A percentile compares a stretch with the other conserved stretches of the same genome.
Conservation (phyloP, 2,113 vertebrate species). For the Globicephala melas region DNA sequence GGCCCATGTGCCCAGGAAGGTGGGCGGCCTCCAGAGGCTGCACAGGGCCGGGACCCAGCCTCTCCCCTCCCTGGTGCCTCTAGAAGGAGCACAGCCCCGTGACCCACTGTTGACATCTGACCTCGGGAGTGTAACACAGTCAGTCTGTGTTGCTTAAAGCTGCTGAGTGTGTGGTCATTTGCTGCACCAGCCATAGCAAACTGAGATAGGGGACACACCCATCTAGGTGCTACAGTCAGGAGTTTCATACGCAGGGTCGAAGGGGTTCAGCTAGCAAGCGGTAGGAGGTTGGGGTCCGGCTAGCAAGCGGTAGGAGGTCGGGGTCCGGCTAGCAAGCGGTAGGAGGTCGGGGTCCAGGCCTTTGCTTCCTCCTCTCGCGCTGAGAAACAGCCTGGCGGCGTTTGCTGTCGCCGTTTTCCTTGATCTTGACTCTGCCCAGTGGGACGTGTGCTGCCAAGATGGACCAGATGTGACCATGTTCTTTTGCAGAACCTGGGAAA, state of each 20-base stretch:
- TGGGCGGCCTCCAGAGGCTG: accelerated
- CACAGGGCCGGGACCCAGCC: accelerated
- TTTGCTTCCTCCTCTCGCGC: background rate
- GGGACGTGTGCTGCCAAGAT: background rate
- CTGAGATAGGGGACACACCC: accelerated
- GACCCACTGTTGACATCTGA: background rate
- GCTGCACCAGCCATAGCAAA: accelerated
- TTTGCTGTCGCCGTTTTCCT: background rate
- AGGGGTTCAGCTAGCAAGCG: accelerated
- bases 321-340: accelerated
- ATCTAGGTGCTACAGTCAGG: too few species aligned
- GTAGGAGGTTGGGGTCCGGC: background rate
- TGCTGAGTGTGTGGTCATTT: background rate
- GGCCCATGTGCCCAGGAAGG: accelerated
- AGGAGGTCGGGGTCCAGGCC: background rate
- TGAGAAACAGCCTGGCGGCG: background rate
- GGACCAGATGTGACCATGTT: background rate
- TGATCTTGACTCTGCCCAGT: accelerated
- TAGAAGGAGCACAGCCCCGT: too few species aligned
- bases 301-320: too few species aligned
- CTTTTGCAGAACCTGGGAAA: background rate
- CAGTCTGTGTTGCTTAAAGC: background rate
- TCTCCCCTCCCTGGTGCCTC: background rate
- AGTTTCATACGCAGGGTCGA: accelerated
- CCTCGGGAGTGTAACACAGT: background rate